Evolutionary conservation across 35 echinoderm and acorn worm genomes (phyloP).

Genomic region (Eucidaris tribuloides): DNA sequence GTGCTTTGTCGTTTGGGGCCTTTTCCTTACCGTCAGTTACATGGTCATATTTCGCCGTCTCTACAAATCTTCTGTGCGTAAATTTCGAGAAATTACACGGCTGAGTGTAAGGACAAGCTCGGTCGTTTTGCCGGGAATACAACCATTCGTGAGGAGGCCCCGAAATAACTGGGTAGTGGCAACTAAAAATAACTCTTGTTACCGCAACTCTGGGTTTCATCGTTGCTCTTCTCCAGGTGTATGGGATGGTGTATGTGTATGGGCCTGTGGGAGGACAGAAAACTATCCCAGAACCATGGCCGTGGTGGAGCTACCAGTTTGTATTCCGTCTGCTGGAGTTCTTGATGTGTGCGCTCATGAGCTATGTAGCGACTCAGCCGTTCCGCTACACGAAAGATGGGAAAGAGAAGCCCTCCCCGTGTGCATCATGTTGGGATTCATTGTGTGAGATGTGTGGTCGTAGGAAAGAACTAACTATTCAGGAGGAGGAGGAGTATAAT

Average conservation of each 20-base stretch:
- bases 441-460: neutral
- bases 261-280: slow-evolving; percentile 59
- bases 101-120: slow-evolving; percentile 66
- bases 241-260: slow-evolving; percentile 87
- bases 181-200: slow-evolving; percentile 78
- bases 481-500: neutral
- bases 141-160: slow-evolving; percentile 32
- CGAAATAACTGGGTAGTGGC: slow-evolving; percentile 80
- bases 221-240: slow-evolving; percentile 72
- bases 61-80: slow-evolving; percentile 54
- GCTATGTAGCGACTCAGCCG: slow-evolving; percentile 95
- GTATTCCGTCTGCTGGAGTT: slow-evolving; percentile 77
- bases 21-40: slow-evolving; percentile 71
- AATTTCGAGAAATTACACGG: slow-evolving; percentile 62
- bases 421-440: neutral
- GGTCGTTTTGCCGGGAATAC: neutral
- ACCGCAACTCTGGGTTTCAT: slow-evolving; percentile 69
- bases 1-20: slow-evolving; percentile 86
- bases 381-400: slow-evolving; percentile 82
- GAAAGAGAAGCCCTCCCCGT: slow-evolving; percentile 43
- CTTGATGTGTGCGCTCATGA: slow-evolving; percentile 92
- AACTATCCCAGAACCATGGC: slow-evolving; percentile 78
- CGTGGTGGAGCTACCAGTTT: slow-evolving; percentile 92
- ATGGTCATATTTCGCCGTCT: slow-evolving; percentile 85
- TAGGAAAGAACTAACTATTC: neutral